These are phyloP conservation scores for Sus scrofa DNA, from an alignment of 2,113 vertebrate genomes.

Conservation along the genomic window T2T-Sscrofa CM000814.6:50734501-50735000, in stretches of 20 bases:
- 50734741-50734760: constrained; percentile 83
- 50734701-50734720: constrained; percentile 64
- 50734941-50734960: not conserved
- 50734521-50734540: not conserved
- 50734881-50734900: not conserved
- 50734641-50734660: not conserved
- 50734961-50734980: not conserved
- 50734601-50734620: not conserved
- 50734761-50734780: constrained; percentile 73
- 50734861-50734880: too few species aligned
- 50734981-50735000: not conserved
- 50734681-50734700: constrained; percentile 22
- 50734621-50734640: not conserved
- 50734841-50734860: not conserved
- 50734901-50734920: not conserved
- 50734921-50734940: not conserved
- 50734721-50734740: constrained; percentile 74
- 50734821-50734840: not conserved
- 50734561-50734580: not conserved
- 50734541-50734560: not conserved
- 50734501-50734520: not conserved
- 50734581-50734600: not conserved
- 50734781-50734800: constrained; percentile 79
- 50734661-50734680: not conserved
- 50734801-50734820: constrained; percentile 68